Evolutionary conservation across 2,888 invertebrate genomes (phyloP).

Genomic region (Andrena dorsata): DNA sequence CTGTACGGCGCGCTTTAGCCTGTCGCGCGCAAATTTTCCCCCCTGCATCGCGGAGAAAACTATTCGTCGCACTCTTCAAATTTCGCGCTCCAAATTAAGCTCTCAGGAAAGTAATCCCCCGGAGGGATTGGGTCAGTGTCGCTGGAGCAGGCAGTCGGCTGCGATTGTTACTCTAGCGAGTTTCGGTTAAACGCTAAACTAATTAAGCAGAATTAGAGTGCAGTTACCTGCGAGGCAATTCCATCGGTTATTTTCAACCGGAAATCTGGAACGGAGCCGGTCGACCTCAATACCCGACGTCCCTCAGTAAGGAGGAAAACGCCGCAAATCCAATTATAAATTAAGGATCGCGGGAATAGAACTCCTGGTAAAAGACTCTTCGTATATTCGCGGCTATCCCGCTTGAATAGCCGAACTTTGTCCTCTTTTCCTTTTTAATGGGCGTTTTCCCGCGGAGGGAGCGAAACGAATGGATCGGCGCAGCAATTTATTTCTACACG

Average conservation of each 20-base stretch:
- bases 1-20: background rate
- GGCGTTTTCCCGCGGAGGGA: background rate
- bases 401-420: conserved; percentile 54
- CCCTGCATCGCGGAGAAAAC: too few relatives aligned
- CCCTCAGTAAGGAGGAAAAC: conserved; percentile 59
- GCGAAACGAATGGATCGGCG: conserved; percentile 18
- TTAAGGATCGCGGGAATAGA: conserved; percentile 62
- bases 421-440: conserved; percentile 37
- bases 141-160: background rate
- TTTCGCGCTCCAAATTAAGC: background rate
- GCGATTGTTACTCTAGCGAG: conserved; percentile 11
- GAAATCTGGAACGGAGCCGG: conserved; percentile 61
- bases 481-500: background rate
- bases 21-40: too few relatives aligned
- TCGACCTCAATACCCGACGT: conserved; percentile 61
- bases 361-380: conserved; percentile 46
- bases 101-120: background rate
- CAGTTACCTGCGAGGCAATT: conserved; percentile 49
- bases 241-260: conserved; percentile 60
- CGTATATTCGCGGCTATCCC: conserved; percentile 43
- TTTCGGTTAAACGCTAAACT: conserved; percentile 17
- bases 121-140: background rate
- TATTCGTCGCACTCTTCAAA: too few relatives aligned
- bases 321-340: conserved; percentile 67
- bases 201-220: conserved; percentile 56